These are phyloP conservation scores for Caenorhabditis sp. DNA, from an alignment of 2,888 invertebrate species.

Conservation along the genomic window DNA sequence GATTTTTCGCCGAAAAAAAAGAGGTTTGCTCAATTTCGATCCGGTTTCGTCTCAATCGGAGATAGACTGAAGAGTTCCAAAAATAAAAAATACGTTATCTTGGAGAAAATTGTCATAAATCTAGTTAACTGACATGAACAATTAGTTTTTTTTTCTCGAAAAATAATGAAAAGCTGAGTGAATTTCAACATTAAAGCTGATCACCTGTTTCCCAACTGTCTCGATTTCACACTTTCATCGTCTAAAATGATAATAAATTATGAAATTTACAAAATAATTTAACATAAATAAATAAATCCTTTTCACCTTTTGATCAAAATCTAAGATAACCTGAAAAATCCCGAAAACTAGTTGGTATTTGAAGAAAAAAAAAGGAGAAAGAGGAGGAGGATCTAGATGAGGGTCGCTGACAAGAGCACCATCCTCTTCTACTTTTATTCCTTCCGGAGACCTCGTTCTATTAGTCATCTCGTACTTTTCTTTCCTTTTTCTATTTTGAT, in stretches of 20 bases:
- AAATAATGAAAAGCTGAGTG: no score
- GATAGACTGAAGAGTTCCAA: no score
- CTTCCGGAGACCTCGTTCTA: slow-evolving; percentile 1
- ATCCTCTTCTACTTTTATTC: slow-evolving; percentile 23
- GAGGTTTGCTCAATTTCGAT: no score
- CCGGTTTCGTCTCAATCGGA: no score
- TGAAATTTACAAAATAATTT: not conserved
- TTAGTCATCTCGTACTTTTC: not conserved
- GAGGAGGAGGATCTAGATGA: slow-evolving; percentile 11
- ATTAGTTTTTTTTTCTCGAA: no score
- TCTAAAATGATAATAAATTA: not conserved
- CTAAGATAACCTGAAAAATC: not conserved
- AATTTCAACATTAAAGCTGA: no score
- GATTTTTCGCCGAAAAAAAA: no score
- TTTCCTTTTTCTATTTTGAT: not conserved
- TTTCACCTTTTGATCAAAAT: slow-evolving; percentile 1
- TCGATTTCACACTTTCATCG: not conserved
- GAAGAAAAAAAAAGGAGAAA: slow-evolving; percentile 2
- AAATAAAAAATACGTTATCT: no score
- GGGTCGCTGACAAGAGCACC: slow-evolving; percentile 4
- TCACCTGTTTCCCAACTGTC: no score
- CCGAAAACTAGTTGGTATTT: slow-evolving; percentile 3
- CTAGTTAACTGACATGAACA: no score
- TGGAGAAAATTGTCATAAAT: no score
- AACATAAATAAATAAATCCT: not conserved